Evolutionary conservation across 2,113 vertebrate genomes (phyloP), one percentile per base, ranked within the genome.

Genomic region (Loxodonta africana): DNA sequence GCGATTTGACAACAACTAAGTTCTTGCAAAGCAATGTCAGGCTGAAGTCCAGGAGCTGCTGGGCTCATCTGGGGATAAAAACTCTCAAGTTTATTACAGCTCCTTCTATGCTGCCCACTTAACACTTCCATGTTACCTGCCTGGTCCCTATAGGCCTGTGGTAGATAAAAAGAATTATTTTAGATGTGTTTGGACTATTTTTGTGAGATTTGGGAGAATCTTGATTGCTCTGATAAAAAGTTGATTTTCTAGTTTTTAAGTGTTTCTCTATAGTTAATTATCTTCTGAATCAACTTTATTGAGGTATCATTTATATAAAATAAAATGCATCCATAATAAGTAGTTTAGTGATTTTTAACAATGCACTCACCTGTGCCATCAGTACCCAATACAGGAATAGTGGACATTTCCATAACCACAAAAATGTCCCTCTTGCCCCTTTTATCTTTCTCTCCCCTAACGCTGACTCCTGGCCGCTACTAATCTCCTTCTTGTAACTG

Each of bases 261-360:
- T 17, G 6, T 69, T 46, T 48, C 17, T 51, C 8, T 53, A 17
- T 11, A 77, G n/a, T 37, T 88, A 12, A 33, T 60, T 76, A 77
- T 8, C 28, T 95, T 94, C 17, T n/a, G 87, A 48, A 73, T 82
- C 44, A 92, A 82, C 53, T 37, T 92, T 84, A 74, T 53, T 81
- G 41, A 73, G 7, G 12, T 73, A 53, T 86, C 62, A 85, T 81
- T 86, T 81, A 60, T n/a, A 44, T 86, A 62, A 48, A 48, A 48
- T 48, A 48, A 48, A 48, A 48, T 48, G 48, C 48, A 48, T n/a
- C 53, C 53, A 74, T 62, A 95, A 48, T 84, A 81, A 71, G 33
- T 14, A 94, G 25, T 81, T 86, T 73, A 30, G 20, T 67, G 44
- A 28, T 73, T 73, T 80, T 74, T 94, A 33, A 82, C 26, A 77